phyloP scores from a whole-genome alignment of 2,113 vertebrate genomes.

The Tautogolabrus adspersus region DNA sequence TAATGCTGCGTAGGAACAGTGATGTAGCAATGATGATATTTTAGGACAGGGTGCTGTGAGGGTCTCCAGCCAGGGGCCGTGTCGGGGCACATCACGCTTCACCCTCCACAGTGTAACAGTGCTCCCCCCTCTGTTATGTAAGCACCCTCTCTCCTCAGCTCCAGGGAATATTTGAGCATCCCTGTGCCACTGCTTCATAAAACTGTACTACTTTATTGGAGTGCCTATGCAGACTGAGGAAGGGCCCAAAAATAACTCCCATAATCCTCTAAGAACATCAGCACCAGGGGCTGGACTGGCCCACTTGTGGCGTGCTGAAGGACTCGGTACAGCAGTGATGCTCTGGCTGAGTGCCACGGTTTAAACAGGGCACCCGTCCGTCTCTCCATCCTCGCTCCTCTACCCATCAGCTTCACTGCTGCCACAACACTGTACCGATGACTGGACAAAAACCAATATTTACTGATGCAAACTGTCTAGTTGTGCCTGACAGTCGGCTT shows the following conservation, averaged over 20 bases:
- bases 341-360: neutral
- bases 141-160: constrained; percentile 38
- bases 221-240: constrained; percentile 1
- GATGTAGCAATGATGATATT: constrained; percentile 24
- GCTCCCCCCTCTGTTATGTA: constrained; percentile 55
- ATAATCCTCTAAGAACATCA: constrained; percentile 69
- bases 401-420: constrained; percentile 5
- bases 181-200: constrained; percentile 17
- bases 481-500: neutral
- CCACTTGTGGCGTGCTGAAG: constrained; percentile 54
- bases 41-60: constrained; percentile 15
- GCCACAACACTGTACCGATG: constrained; percentile 7
- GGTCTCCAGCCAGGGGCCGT: neutral
- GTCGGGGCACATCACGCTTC: constrained; percentile 35
- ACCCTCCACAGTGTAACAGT: constrained; percentile 9
- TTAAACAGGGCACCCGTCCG: constrained; percentile 18
- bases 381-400: neutral
- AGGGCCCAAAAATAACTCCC: constrained; percentile 66
- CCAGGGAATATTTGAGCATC: constrained; percentile 28
- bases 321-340: constrained; percentile 18
- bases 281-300: constrained; percentile 51
- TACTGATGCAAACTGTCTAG: constrained; percentile 9
- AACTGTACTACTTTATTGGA: constrained; percentile 13
- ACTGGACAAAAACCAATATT: constrained; percentile 24
- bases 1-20: neutral